Base-by-base conservation (phyloP, 2,113 vertebrate genomes). In the Neomonachus schauinslandi region DNA sequence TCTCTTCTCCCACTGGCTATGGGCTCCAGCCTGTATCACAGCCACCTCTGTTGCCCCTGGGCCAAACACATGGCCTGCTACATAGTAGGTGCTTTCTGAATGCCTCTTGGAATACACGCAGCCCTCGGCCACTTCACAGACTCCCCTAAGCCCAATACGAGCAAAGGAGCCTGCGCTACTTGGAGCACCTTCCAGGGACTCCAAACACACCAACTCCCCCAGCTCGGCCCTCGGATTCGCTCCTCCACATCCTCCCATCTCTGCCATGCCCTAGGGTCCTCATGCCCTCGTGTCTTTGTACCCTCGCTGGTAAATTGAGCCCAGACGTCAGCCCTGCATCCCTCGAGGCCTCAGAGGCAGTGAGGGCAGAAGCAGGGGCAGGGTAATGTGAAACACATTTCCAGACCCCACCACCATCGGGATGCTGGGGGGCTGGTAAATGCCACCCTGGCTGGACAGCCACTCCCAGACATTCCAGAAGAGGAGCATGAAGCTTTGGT, bases 201-300 rank as follows among this genome's bases (percentile, higher is more conserved):
- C 92, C 0, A 26, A 33, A n/a, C 12, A 4, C 31, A 5, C 63
- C 46, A 22, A 33, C n/a, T 46, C 28, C 26, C 33, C 2, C 12
- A 3, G 7, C 82, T 19, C 8, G 0, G 33, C 9, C 28, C 42
- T 28, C 0, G 1, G 69, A 18, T 12, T 36, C 18, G 0, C 46
- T 33, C n/a, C 71, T 36, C 13, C 33, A 4, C 31, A 12, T 11
- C 16, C 42, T 74, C n/a, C 67, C 1, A 0, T 31, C 57, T n/a
- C 36, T 33, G 36, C 72, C 24, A 1, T 2, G 33, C 31, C n/a
- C 26, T 33, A 1, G 46, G 42, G n/a, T 4, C 24, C 18, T 46
- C 69, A 22, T 42, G 36, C 5, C 21, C 39, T 42, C 5, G 2
- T 42, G 71, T 74, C 22, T 22, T 42, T 28, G 42, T 76, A 42